These are phyloP conservation scores for Rhodeus uyekii DNA, from an alignment of 2,797 vertebrate genomes.

Conservation along the genomic window DNA sequence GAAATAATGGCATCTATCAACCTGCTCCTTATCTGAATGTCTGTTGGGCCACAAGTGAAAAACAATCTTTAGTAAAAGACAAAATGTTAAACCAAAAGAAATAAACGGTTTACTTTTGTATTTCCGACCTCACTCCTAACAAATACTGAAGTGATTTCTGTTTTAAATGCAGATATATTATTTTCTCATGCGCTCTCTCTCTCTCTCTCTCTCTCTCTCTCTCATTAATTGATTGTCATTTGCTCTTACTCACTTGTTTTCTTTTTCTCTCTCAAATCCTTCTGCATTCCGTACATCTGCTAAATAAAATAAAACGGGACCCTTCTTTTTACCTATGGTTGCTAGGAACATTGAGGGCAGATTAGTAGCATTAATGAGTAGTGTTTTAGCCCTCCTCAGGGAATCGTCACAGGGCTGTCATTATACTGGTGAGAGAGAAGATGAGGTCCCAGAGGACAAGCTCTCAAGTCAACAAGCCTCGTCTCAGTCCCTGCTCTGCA, in stretches of 20 bases:
- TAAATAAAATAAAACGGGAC: neutral
- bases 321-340: constrained; percentile 58
- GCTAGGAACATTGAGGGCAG: constrained; percentile 58
- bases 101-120: constrained; percentile 9
- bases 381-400: constrained; percentile 58
- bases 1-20: constrained; percentile 17
- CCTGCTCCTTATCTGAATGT: constrained; percentile 24
- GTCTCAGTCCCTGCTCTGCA: constrained; percentile 39
- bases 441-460: constrained; percentile 57
- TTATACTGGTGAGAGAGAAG: constrained; percentile 61
- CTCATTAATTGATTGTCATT: neutral
- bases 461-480: constrained; percentile 70
- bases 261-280: constrained; percentile 10
- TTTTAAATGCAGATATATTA: neutral
- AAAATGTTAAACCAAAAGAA: constrained; percentile 23
- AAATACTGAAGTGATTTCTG: neutral
- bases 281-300: neutral
- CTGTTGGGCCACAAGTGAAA: constrained; percentile 16
- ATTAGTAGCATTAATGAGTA: constrained; percentile 66
- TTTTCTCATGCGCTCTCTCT: neutral
- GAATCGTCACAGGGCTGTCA: constrained; percentile 62
- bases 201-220: neutral
- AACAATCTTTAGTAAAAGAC: neutral
- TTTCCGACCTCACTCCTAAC: too few relatives aligned
- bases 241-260: neutral